Percentiles rank a stretch among this genome's conserved stretches.
These are phyloP conservation scores for Aurelia coerulea DNA, from an alignment of 30 jellyfish, hydroid and myxozoan genomes.

Conservation along the genomic window DNA sequence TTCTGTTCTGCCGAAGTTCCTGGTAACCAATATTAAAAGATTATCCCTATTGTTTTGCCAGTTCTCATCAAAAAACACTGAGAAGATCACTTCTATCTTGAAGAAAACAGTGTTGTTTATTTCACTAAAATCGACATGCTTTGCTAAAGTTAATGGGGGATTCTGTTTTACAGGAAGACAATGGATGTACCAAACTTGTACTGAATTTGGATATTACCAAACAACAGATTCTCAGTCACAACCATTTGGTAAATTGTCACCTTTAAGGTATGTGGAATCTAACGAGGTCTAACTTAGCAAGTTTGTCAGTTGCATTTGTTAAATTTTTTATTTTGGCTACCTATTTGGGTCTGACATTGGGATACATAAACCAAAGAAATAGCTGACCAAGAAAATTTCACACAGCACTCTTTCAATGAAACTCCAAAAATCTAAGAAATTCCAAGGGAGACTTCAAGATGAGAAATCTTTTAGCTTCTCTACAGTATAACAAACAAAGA, in stretches of 20 bases:
- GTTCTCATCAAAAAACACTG: not conserved
- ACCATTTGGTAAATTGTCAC: conserved; percentile 91
- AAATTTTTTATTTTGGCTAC: not conserved
- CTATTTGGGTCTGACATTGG: not conserved
- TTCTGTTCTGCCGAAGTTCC: not conserved
- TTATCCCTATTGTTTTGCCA: not conserved
- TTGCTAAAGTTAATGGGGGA: no score
- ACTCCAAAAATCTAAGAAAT: no score
- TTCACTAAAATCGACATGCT: no score
- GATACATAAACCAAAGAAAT: not conserved
- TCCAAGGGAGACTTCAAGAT: no score
- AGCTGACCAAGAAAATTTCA: not conserved
- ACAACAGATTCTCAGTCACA: conserved; percentile 86
- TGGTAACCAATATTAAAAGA: not conserved
- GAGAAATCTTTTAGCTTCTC: no score
- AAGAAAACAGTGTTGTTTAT: no score
- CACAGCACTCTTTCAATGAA: no score
- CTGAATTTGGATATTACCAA: conserved; percentile 96
- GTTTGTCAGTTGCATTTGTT: not conserved
- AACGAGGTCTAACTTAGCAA: not conserved
- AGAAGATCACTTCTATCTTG: no score
- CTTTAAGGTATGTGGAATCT: conserved; percentile 67
- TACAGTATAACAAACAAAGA: no score
- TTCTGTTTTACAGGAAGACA: conserved; percentile 80
- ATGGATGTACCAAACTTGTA: conserved; percentile 97